phyloP scores from a whole-genome alignment of 1,140 invertebrate genomes.

The Colletes gigas region DNA sequence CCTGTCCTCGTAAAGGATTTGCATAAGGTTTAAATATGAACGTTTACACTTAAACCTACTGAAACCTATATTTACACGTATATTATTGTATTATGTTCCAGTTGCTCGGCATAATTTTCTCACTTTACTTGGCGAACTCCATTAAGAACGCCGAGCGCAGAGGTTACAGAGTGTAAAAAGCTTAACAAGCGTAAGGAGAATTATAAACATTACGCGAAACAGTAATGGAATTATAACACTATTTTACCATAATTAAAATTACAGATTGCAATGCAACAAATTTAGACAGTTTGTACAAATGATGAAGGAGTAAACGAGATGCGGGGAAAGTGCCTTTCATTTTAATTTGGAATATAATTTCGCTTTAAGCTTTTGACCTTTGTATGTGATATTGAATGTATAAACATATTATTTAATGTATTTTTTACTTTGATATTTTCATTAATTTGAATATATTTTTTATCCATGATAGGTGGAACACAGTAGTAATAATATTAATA shows the following conservation, averaged over 20 bases:
- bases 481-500: slow-evolving; percentile 18
- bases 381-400: slow-evolving; percentile 14
- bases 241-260: slow-evolving; percentile 28
- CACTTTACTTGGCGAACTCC: slow-evolving; percentile 90
- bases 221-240: slow-evolving; percentile 34
- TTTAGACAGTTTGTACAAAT: neutral
- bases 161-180: slow-evolving; percentile 73
- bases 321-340: slow-evolving; percentile 11
- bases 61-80: no score
- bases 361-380: slow-evolving; percentile 2
- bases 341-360: neutral
- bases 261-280: slow-evolving; percentile 32
- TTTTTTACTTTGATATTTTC: slow-evolving; percentile 43
- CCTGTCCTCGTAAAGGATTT: neutral
- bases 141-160: slow-evolving; percentile 86
- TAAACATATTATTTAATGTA: slow-evolving; percentile 32
- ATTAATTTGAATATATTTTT: slow-evolving; percentile 20
- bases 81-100: slow-evolving; percentile 72
- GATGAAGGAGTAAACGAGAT: neutral
- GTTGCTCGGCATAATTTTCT: slow-evolving; percentile 92
- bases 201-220: slow-evolving; percentile 9
- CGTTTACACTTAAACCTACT: no score
- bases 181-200: neutral
- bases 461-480: neutral
- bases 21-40: no score